Conservation (phyloP, 1,140 invertebrate genomes). For the Ceratina calcarata region DNA sequence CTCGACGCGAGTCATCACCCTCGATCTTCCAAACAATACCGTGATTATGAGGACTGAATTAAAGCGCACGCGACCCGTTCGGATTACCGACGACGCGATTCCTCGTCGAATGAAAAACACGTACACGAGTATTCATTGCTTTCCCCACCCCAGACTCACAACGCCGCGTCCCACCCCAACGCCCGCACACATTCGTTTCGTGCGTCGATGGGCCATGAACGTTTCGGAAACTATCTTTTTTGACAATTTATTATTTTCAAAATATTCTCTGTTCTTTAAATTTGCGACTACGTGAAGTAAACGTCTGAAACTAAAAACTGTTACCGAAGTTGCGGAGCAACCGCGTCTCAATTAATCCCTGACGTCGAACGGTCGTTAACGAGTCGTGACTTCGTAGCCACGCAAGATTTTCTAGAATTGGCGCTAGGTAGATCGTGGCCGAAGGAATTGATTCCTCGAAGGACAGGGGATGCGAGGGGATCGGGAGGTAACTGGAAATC, state of each 20-base stretch:
- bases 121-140: constrained; percentile 19
- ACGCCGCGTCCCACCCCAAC: background rate
- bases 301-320: background rate
- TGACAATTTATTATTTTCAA: background rate
- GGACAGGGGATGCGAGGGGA: background rate
- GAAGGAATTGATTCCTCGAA: constrained; percentile 10
- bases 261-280: too few relatives aligned
- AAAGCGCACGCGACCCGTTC: constrained; percentile 69
- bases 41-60: constrained; percentile 68
- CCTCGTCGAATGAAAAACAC: constrained; percentile 10
- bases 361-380: background rate
- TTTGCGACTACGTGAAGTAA: background rate
- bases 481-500: background rate
- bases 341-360: constrained; percentile 9
- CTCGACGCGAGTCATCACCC: constrained; percentile 6
- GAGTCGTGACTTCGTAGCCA: background rate
- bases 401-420: constrained; percentile 10
- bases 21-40: constrained; percentile 38
- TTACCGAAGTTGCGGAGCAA: constrained; percentile 5
- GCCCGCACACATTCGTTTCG: background rate
- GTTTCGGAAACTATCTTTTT: background rate
- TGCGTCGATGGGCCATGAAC: background rate
- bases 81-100: constrained; percentile 45
- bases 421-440: background rate
- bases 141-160: background rate